Evolutionary conservation across 2,113 vertebrate genomes (phyloP), one percentile per base, ranked within the genome.

Genomic region (Tragelaphus strepsiceros): DNA sequence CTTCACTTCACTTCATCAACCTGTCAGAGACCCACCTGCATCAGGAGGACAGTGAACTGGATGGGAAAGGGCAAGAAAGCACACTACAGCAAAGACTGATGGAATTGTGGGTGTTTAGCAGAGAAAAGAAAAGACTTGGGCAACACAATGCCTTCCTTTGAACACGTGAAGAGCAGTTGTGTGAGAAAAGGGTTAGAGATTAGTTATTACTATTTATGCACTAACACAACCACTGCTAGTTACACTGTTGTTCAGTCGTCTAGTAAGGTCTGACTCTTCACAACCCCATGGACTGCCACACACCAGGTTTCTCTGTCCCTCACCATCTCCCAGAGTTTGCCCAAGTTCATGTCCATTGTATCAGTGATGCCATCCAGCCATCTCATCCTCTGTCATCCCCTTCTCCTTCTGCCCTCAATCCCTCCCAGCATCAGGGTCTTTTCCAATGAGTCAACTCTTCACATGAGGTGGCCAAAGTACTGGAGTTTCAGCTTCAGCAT

Each of bases 21-120:
- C 17, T 32, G 5, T 59, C 49, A 62, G 56, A 83, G 85, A 67
- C 56, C 15, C 11, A 8, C 6, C 54, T 59, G 64, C 14, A 24
- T 28, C 51, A 53, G 51, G 19, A 88, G 32, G 39, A 30, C 30
- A 11, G 35, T 2, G 26, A 92, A 12, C 53, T 8, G 5, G 21
- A 49, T 5, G 6, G 13, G n/a, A 74, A 35, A 32, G 9, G 35
- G 11, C 32, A 86, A 59, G 59, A 91, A 19, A 21, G 17, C 43
- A 19, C 15, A 61, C 7, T 10, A 46, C 3, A 3, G 5, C 62
- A 43, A 30, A 61, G 53, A 74, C 0, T 2, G 30, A 28, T 0
- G 10, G 53, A 56, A 32, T 14, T 35, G 2, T 19, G 32, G 32
- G 2, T 46, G 14, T 39, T 32, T 26, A 67, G 53, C 15, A 32